Base-by-base conservation (phyloP, 2,888 invertebrate species). In the Orthosia incerta region DNA sequence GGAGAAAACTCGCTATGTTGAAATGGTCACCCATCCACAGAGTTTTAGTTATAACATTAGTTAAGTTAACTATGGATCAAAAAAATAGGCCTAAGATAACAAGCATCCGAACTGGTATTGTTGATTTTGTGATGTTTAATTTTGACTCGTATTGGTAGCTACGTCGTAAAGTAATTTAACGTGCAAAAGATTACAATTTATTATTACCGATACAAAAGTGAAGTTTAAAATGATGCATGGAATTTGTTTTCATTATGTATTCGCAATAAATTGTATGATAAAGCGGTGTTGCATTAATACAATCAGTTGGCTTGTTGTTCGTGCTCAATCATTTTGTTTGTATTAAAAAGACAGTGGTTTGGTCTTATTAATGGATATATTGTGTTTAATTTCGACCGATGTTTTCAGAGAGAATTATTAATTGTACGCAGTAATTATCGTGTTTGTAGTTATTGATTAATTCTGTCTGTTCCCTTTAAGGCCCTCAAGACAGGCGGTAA, bases 111-210 rank as follows among this genome's bases (percentile, higher is more conserved):
- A 79, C 62, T 65, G 23, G 61, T 59, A 65, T 83, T 89, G 85
- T 87, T 88, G 84, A 85, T 89, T 87, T 83, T 76, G 69, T 46
- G 70, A 88, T 87, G 61, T 74, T 55, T 59, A 45, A 31, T 56
- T 67, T 46, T 59, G 50, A 55, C 55, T 81, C 65, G 62, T 59
- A n/a, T 61, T 68, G 64, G 57, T 62, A 48, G 31, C 31, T 13
- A n/a, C 31, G 65, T 53, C 45, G 39, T 56, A 39, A 72, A 80
- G 69, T 70, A 60, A 70, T 83, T 66, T 31, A 60, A 51, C 50
- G 18, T 59, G 45, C 45, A 59, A 73, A 79, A 74, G 53, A 80
- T 60, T 60, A 55, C 20, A 74, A 73, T 70, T 70, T 57, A 79
- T 67, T 67, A 16, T 26, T 65, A 64, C 62, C 57, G 57, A 65